A percentile compares a stretch with the other conserved stretches of the same genome.
These are phyloP conservation scores for Thalpophila matura DNA, from an alignment of 2,888 invertebrate genomes.

Conservation along the genomic window DNA sequence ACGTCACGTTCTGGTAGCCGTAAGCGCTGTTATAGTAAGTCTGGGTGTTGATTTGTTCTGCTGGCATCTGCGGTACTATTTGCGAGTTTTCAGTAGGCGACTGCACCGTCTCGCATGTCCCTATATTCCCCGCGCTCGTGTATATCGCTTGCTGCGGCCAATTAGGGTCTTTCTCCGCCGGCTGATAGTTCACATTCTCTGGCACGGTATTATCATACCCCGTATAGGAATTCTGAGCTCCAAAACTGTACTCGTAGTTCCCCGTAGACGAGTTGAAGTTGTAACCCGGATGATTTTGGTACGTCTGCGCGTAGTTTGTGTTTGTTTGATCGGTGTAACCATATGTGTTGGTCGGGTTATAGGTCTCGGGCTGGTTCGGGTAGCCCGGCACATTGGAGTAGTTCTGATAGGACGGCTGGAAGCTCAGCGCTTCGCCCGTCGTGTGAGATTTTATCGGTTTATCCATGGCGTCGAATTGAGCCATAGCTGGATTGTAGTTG, in stretches of 20 bases:
- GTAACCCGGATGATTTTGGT: slow-evolving; percentile 92
- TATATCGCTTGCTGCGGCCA: slow-evolving; percentile 80
- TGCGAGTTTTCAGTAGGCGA: slow-evolving; percentile 84
- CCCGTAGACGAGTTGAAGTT: slow-evolving; percentile 90
- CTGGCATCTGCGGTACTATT: slow-evolving; percentile 54
- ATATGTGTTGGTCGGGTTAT: slow-evolving; percentile 66
- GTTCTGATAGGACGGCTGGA: slow-evolving; percentile 64
- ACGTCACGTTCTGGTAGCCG: slow-evolving; percentile 81
- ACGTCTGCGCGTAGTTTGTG: slow-evolving; percentile 74
- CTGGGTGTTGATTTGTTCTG: slow-evolving; percentile 71
- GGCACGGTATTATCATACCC: slow-evolving; percentile 68
- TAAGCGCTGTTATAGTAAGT: slow-evolving; percentile 87
- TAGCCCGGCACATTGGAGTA: slow-evolving; percentile 52
- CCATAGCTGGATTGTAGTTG: slow-evolving; percentile 67
- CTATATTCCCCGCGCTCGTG: slow-evolving; percentile 87
- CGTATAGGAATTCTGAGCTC: slow-evolving; percentile 88
- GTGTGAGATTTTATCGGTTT: slow-evolving; percentile 86
- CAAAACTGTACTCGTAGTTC: slow-evolving; percentile 91
- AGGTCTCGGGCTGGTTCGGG: slow-evolving; percentile 63
- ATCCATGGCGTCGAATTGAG: slow-evolving; percentile 80
- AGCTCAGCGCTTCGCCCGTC: slow-evolving; percentile 80
- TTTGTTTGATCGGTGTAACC: slow-evolving; percentile 69
- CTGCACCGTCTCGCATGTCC: slow-evolving; percentile 83
- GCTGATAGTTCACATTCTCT: slow-evolving; percentile 70
- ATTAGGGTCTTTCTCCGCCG: slow-evolving; percentile 71